Evolutionary conservation across 1,140 invertebrate genomes (phyloP).

Genomic region (Colletes gigas): DNA sequence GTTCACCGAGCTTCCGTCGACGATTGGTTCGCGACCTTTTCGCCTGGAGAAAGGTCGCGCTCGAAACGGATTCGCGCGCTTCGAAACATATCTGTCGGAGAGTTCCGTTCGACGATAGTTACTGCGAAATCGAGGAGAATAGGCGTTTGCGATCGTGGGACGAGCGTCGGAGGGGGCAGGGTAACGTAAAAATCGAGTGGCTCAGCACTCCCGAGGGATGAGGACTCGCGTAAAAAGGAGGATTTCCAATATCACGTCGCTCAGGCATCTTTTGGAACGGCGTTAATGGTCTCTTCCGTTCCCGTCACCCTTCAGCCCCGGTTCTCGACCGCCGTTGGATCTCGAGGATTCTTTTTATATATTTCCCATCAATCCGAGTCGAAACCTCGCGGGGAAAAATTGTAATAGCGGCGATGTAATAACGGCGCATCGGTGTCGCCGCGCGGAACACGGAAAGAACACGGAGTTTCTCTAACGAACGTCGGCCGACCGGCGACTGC

Average conservation of each 20-base stretch:
- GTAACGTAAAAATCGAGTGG: conserved; percentile 48
- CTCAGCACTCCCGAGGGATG: conserved; percentile 10
- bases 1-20: not conserved
- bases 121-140: conserved; percentile 22
- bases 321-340: conserved; percentile 7
- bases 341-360: conserved; percentile 14
- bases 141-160: conserved; percentile 10
- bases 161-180: not conserved
- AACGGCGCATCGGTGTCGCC: conserved; percentile 30
- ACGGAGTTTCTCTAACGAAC: conserved; percentile 31
- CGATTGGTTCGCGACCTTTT: not conserved
- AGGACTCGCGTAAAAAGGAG: conserved; percentile 34
- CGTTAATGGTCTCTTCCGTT: conserved; percentile 49
- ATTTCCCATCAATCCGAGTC: conserved; percentile 20
- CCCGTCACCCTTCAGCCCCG: conserved; percentile 2
- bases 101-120: conserved; percentile 9
- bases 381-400: conserved; percentile 23
- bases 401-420: conserved; percentile 51
- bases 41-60: not conserved
- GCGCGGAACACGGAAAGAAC: conserved; percentile 19
- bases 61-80: not conserved
- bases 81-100: conserved; percentile 20
- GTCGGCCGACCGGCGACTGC: not conserved
- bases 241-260: conserved; percentile 40
- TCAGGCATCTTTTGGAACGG: conserved; percentile 51